Evolutionary conservation across 2,797 vertebrate genomes (phyloP).

Genomic region (Syngnathus acus): DNA sequence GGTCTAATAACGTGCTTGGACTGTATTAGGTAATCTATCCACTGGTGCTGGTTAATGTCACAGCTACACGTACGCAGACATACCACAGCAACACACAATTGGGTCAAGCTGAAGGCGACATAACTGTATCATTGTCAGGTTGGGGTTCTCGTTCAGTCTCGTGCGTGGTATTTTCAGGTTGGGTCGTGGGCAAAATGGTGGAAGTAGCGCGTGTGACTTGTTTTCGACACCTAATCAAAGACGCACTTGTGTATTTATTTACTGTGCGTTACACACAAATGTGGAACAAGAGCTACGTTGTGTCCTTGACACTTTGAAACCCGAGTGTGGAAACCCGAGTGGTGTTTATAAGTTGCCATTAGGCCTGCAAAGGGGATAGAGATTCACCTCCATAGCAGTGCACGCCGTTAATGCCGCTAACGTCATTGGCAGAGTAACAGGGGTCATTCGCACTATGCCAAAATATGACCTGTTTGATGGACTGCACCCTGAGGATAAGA

Average conservation of each 20-base stretch:
- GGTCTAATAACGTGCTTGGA: constrained; percentile 61
- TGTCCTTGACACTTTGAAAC: constrained; percentile 58
- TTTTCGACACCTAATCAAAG: background rate
- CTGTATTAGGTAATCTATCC: constrained; percentile 64
- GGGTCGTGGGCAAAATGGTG: too few relatives aligned
- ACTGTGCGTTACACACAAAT: background rate
- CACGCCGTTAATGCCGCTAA: constrained; percentile 33
- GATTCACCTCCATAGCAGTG: constrained; percentile 51
- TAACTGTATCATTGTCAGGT: constrained; percentile 40
- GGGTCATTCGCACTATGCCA: constrained; percentile 57
- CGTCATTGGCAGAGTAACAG: constrained; percentile 44
- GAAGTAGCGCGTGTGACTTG: background rate
- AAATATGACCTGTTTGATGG: constrained; percentile 60
- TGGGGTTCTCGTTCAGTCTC: background rate
- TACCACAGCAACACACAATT: constrained; percentile 29
- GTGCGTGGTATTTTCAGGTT: background rate
- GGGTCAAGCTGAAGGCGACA: constrained; percentile 50
- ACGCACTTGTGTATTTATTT: background rate
- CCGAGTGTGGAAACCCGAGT: constrained; percentile 51
- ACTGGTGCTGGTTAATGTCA: constrained; percentile 51
- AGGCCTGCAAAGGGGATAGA: constrained; percentile 59
- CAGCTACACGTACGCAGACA: constrained; percentile 26
- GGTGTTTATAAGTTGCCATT: constrained; percentile 60
- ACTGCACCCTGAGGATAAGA: constrained; percentile 37
- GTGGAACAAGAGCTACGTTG: constrained; percentile 37